A percentile compares a stretch with the other conserved stretches of the same genome.
These are phyloP conservation scores for Hiodon tergisus DNA, from an alignment of 2,113 vertebrate species.

Conservation along the genomic window DNA sequence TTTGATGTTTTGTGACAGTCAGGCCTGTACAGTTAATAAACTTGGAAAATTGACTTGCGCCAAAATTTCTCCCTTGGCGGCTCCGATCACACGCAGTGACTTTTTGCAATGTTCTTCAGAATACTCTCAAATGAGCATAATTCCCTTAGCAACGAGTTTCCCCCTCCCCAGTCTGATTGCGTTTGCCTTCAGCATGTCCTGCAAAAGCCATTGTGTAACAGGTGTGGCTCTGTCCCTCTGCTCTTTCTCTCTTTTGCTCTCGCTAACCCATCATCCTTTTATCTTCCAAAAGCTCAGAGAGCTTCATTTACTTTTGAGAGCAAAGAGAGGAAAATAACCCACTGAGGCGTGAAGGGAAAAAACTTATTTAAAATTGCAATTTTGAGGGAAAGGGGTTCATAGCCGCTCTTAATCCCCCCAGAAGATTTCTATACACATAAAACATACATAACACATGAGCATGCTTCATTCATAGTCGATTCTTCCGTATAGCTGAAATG, in stretches of 20 bases:
- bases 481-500: background rate
- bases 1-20: too few relatives aligned
- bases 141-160: background rate
- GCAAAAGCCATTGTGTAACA: slow-evolving; percentile 7
- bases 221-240: background rate
- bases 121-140: background rate
- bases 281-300: slow-evolving; percentile 10
- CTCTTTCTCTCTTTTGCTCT: background rate
- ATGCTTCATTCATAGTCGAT: background rate
- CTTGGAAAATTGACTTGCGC: background rate
- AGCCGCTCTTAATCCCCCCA: background rate
- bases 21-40: too few relatives aligned
- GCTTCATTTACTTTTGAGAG: slow-evolving; percentile 17
- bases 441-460: background rate
- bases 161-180: background rate
- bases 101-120: background rate
- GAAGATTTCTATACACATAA: background rate
- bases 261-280: background rate
- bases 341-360: slow-evolving; percentile 4
- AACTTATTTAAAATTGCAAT: background rate
- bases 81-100: background rate
- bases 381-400: background rate
- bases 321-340: background rate
- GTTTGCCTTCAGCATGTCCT: background rate
- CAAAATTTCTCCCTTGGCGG: background rate